Base-by-base conservation (phyloP, 2,113 vertebrate species). In the Campylomormyrus numenius region DNA sequence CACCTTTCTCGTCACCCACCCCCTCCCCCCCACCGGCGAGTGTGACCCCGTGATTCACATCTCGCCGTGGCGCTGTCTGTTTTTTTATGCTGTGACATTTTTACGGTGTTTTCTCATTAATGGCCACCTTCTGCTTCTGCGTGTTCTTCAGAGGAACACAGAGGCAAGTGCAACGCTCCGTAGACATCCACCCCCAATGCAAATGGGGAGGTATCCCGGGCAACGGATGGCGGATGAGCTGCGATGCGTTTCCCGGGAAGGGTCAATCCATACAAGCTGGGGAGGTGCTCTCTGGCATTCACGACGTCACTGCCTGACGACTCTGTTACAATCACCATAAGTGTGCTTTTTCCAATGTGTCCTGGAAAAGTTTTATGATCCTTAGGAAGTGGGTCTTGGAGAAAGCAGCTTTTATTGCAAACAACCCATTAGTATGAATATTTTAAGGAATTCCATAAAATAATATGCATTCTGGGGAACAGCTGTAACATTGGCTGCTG, bases 61-160 rank as follows among this genome's bases (percentile, higher is more conserved):
- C 48, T 80, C 50, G 48, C 46, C 17, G 31, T 27, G 46, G 17
- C 27, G 19, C 80, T 45, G 7, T 45, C 50, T 62, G n/a, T 13
- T 80, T 85, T 49, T 80, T 80, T 80, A 21, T 19, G 46, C 49
- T 9, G 11, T 90, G 84, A 39, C 84, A 50, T 74, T 87, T 85
- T 48, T 21, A 70, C 11, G 3, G 21, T 49, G 50, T 52, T 74
- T 49, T 91, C 87, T 70, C 88, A 89, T 85, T 88, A 90, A 62
- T 88, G 17, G 46, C 42, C 8, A 19, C 27, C 58, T 89, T 86
- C 89, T 27, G 31, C 52, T 88, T 84, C 62, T 66, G n/a, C 62
- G 27, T 48, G 49, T n/a, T 48, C 45, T 39, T 83, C 62, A 10
- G 15, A 3, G 3, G 56, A 66, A 46, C 42, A 62, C 46, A 7